Base-by-base conservation (phyloP, 2,797 vertebrate genomes). In the Numenius phaeopus region DNA sequence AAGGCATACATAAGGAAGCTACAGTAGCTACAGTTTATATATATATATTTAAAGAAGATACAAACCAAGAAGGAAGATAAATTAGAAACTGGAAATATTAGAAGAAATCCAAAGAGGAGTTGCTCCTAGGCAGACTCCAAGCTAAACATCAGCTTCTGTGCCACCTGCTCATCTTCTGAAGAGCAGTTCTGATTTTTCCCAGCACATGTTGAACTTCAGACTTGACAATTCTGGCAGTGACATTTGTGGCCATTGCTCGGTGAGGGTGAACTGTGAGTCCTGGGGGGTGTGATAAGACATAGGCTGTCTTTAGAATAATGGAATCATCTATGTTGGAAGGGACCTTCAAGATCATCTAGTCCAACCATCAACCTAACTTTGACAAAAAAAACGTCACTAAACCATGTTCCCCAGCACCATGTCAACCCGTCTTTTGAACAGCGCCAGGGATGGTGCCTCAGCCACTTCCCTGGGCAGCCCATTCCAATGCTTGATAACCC, bases 1-100 rank as follows among this genome's bases (percentile, higher is more conserved):
- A 4, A 47, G 11, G 6, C 7, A 11, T 30, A 37, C 0, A 2
- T 17, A 40, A 73, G 21, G 14, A 80, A 77, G 4, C 3, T 52
- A 46, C 5, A 26, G 22, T 16, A 77, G 44, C 37, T 58, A 20
- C 7, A 46, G 11, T 9, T 46, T 52, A 5, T n/a, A 29, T 42
- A 12, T 20, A 1, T 64, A 1, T 71, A 19, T 62, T 16, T 17
- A 52, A 50, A n/a, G 22, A 69, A 58, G 12, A 20, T 21, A 54
- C 4, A 83, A 67, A 65, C 2, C 23, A 50, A 6, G 19, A 44
- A 67, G 21, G 13, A 71, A 54, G 78, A 61, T 26, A 0, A 83
- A 82, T 50, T 1, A 73, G 42, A 66, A 55, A 29, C 15, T 40
- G 15, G 24, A 78, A 83, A 71, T 49, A 37, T n/a, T 30, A 62